Base-by-base conservation (phyloP, 2,888 invertebrate species). In the Apocheima hispidaria region DNA sequence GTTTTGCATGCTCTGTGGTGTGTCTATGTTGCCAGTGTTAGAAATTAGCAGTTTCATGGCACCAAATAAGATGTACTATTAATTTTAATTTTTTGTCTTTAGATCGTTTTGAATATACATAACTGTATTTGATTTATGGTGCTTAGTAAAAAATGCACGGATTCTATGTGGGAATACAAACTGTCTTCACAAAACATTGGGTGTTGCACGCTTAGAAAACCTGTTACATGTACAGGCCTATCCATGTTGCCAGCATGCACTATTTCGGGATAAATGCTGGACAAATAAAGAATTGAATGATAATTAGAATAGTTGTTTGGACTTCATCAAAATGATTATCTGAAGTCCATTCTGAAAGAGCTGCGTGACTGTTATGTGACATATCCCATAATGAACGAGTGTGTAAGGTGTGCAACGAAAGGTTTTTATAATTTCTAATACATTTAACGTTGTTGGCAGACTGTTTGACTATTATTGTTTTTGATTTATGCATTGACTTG, bases 151-250 rank as follows among this genome's bases (percentile, higher is more conserved):
- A 80, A 78, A 81, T 82, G 85, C 84, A 86, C 86, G 85, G 72
- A 70, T 75, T 76, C 68, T 75, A 71, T 77, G 61, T 72, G 73
- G 72, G 70, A 74, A 66, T 79, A 70, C 73, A 73, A 74, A 77
- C 78, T 78, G 75, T 61, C 72, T 70, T 75, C 75, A 78, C 77
- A 70, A 72, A 68, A 84, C 85, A 85, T 82, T 79, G 69, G 81
- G 86, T 87, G 81, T 87, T 83, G 89, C 92, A 92, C 91, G 91
- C 90, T 87, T 88, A 36, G 77, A 77, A 73, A 78, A 75, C 77
- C 80, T 81, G 74, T 80, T 75, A 74, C 38, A 48, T 62, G 64
- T 71, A 80, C 81, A 81, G 83, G 79, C 74, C 67, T 71, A 60
- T n/a, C n/a, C n/a, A n/a, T 54, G 74, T 70, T 80, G 77, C 81